Conservation (phyloP, 2,888 invertebrate genomes). For the Iphiclides podalirius region DNA sequence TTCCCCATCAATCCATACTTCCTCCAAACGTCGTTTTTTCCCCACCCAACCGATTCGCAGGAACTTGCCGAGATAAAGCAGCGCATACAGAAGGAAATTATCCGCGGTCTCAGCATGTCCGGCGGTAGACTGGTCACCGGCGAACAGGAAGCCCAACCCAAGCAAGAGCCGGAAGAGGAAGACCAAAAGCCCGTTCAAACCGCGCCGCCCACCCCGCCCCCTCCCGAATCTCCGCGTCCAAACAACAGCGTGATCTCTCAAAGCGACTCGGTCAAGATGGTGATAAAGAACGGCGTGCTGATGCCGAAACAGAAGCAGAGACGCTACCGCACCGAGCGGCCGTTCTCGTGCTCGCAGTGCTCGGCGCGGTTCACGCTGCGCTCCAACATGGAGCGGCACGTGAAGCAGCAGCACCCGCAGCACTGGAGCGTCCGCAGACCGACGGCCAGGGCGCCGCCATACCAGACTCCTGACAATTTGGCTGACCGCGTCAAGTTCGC, state of each 20-base stretch:
- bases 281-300: constrained; percentile 92
- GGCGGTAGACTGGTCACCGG: constrained; percentile 82
- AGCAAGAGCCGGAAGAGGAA: constrained; percentile 76
- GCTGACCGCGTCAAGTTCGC: constrained; percentile 84
- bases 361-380: constrained; percentile 93
- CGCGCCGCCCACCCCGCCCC: constrained; percentile 65
- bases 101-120: constrained; percentile 83
- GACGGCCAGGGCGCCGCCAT: constrained; percentile 65
- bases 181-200: constrained; percentile 71
- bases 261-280: constrained; percentile 90
- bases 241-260: constrained; percentile 67
- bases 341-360: constrained; percentile 94
- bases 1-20: constrained; percentile 84
- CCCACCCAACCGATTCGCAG: constrained; percentile 77
- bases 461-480: constrained; percentile 52
- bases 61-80: constrained; percentile 85
- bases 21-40: constrained; percentile 79
- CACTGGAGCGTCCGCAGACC: constrained; percentile 90
- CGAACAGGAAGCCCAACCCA: constrained; percentile 58
- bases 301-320: constrained; percentile 96
- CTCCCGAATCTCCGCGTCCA: constrained; percentile 70
- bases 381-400: constrained; percentile 97
- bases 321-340: constrained; percentile 93
- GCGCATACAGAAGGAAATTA: constrained; percentile 82
- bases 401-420: constrained; percentile 96